Base-by-base conservation (phyloP, 2,113 vertebrate species). In the Trichechus manatus region DNA sequence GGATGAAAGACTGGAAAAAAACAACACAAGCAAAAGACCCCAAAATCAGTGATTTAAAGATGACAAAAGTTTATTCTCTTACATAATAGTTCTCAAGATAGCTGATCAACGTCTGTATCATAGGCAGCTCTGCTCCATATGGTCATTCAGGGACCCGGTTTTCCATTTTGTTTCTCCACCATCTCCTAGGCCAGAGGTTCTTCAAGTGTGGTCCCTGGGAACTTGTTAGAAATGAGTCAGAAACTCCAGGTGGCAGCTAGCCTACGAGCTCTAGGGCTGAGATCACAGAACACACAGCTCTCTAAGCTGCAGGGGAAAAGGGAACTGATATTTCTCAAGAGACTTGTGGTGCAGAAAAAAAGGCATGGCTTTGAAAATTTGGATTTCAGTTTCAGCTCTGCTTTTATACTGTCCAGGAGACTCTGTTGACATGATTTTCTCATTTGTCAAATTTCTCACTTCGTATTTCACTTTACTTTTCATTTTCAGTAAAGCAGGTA, bases 381-480 rank as follows among this genome's bases (percentile, higher is more conserved):
- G 11, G 9, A 6, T 91, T 88, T 75, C 36, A 70, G 39, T n/a
- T 53, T 84, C 33, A 42, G 9, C 36, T 78, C 1, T 81, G 3
- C 17, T 23, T 27, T 19, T 22, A 14, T 5, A 20, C 19, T 42
- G 20, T 70, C 20, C 5, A 0, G 44, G 53, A 81, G 82, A 59
- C 29, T n/a, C 78, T 7, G 47, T 0, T 47, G 63, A 11, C 36
- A 29, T 20, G 7, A 19, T 95, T 91, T 83, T 87, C 19, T 66
- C 39, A 39, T 39, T 39, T 66, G 39, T 56, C 47, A 19, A 66
- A 61, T 68, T 80, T 47, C 47, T 87, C 13, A 84, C 20, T 27
- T 87, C 20, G 19, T 77, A n/a, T n/a, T 64, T 95, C 39, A 33
- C 50, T 75, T 64, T 74, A 64, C 25, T 89, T 97, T 83, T 70